phyloP scores from a whole-genome alignment of 2,888 invertebrate species.

The Yponomeuta evonymella region DNA sequence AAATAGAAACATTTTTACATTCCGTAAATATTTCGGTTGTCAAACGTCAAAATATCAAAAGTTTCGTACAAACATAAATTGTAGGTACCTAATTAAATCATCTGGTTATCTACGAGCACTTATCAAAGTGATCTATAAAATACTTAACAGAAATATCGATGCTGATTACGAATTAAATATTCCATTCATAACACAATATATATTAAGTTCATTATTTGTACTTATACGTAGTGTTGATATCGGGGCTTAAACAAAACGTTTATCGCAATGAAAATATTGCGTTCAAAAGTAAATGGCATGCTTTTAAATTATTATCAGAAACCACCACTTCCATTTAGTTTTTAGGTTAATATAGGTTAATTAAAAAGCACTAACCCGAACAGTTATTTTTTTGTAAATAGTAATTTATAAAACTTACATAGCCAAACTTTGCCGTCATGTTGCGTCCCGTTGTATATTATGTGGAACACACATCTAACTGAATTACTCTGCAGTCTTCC shows the following conservation, averaged over 20 bases:
- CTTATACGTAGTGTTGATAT: neutral
- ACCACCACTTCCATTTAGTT: neutral
- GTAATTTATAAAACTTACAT: slow-evolving; percentile 52
- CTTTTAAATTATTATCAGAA: neutral
- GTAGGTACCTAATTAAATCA: slow-evolving; percentile 6
- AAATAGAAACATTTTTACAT: too few species aligned
- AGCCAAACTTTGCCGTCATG: slow-evolving; percentile 78
- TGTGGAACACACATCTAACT: slow-evolving; percentile 74
- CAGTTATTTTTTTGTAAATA: neutral
- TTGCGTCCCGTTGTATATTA: slow-evolving; percentile 76
- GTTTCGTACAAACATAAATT: too few species aligned
- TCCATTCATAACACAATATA: slow-evolving; percentile 31
- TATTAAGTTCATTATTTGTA: neutral
- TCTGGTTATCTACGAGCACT: slow-evolving; percentile 22
- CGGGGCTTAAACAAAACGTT: slow-evolving; percentile 8
- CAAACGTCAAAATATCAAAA: too few species aligned
- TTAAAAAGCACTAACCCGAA: neutral
- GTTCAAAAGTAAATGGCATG: slow-evolving; percentile 10
- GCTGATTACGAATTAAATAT: slow-evolving; percentile 21
- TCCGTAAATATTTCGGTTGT: too few species aligned
- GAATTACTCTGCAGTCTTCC: slow-evolving; percentile 66
- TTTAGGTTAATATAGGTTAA: neutral
- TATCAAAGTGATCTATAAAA: slow-evolving; percentile 22
- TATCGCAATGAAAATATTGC: slow-evolving; percentile 15
- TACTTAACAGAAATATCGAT: slow-evolving; percentile 21